Conservation (phyloP, 2,797 vertebrate genomes). For the Anas georgica region DNA sequence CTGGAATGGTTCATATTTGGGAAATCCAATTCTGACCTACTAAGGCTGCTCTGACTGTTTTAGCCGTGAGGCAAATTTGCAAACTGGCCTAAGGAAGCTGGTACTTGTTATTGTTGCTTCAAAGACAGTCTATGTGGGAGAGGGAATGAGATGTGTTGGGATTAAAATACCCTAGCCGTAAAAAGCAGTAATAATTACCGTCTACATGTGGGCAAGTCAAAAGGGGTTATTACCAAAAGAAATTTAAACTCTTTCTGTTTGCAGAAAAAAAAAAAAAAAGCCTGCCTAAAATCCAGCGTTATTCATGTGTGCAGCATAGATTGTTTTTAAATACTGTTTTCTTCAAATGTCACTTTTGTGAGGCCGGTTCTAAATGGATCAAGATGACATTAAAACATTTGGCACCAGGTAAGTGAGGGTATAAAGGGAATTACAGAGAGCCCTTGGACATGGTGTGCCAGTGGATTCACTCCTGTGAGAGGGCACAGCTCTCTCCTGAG, state of each 20-base stretch:
- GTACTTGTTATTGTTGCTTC: conserved; percentile 71
- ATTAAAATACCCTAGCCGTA: conserved; percentile 67
- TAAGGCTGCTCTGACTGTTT: conserved; percentile 59
- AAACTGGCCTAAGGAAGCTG: conserved; percentile 63
- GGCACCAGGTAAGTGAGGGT: not conserved
- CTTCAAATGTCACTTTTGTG: not conserved
- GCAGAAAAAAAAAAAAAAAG: conserved; percentile 7
- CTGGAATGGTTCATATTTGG: conserved; percentile 25
- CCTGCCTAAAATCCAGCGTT: conserved; percentile 38
- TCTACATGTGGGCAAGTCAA: conserved; percentile 68
- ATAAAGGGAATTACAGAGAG: not conserved
- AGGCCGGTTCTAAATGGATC: not conserved
- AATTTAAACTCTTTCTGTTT: conserved; percentile 51
- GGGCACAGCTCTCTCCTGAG: not conserved
- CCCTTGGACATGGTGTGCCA: not conserved
- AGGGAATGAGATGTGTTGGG: conserved; percentile 65
- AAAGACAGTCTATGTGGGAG: conserved; percentile 68
- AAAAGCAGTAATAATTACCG: conserved; percentile 70
- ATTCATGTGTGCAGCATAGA: not conserved
- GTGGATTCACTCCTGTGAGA: not conserved
- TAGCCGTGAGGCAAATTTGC: conserved; percentile 48
- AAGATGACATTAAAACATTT: not conserved
- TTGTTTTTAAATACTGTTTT: not conserved
- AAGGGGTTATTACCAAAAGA: conserved; percentile 67
- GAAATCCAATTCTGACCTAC: conserved; percentile 55